These are phyloP conservation scores for Pelochelys cantorii DNA, from an alignment of 2,797 vertebrate species.

Conservation along the genomic window DNA sequence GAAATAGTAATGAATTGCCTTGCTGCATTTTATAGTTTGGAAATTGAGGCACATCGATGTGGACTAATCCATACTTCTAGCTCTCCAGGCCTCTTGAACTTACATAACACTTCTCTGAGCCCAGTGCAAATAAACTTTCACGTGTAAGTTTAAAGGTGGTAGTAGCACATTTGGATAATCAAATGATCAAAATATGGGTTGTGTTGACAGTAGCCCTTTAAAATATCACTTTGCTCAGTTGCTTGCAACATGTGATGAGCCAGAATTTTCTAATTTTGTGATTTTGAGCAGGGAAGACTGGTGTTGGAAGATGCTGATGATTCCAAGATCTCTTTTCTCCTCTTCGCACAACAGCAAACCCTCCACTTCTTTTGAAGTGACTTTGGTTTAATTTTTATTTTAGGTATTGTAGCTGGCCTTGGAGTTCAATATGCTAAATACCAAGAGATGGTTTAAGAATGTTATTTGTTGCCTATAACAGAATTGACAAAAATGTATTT, in stretches of 20 bases:
- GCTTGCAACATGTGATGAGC: not conserved
- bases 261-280: not conserved
- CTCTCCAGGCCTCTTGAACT: not conserved
- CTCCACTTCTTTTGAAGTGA: not conserved
- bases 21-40: not conserved
- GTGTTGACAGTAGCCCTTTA: not conserved
- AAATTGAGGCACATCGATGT: slow-evolving; percentile 10
- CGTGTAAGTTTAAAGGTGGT: not conserved
- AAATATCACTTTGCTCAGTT: not conserved
- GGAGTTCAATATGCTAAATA: slow-evolving; percentile 7
- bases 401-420: not conserved
- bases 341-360: slow-evolving; percentile 9
- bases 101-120: not conserved
- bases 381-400: slow-evolving; percentile 1
- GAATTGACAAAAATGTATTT: not conserved
- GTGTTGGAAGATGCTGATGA: not conserved
- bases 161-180: not conserved
- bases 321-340: not conserved
- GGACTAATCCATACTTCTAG: not conserved
- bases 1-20: not conserved
- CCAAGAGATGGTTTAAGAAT: not conserved
- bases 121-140: not conserved
- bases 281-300: not conserved
- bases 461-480: no score
- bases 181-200: not conserved